Evolutionary conservation across 2,888 invertebrate genomes (phyloP), one percentile per base, ranked within the genome.

Genomic region (Calameuta idolon): DNA sequence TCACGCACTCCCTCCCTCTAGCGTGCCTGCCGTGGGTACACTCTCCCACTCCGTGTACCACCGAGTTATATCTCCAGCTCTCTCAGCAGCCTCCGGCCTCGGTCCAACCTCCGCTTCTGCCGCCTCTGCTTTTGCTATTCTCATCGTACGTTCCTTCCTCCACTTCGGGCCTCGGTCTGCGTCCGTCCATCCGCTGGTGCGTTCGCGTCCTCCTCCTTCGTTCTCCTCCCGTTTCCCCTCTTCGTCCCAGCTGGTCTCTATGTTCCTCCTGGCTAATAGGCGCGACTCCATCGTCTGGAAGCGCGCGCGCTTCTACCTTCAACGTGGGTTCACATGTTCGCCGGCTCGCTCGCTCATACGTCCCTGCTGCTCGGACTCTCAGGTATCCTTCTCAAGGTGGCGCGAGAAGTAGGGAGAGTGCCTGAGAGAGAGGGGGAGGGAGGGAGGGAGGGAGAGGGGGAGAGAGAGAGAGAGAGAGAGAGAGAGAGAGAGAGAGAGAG

Each of bases 381-480:
- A 76, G 77, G 82, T 86, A 85, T 84, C 85, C 85, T 86, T 87
- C 85, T 85, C 85, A 88, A 87, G 88, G 87, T 85, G 85, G 85
- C 83, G 80, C 81, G 77, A 79, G 81, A 71, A 77, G 76, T 74
- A 74, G 69, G 77, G 80, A 75, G 79, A 79, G 78, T 81, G 85
- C 83, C 82, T 81, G 55, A 33, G 35, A 31, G 69, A 15, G n/a
- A 34, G 23, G 68, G 34, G 68, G 34, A 77, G 35, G 74, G 69
- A 78, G 81, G 81, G 74, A 75, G 73, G 79, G 83, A 76, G 76
- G 79, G 79, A 76, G 76, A 69, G 69, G 23, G 69, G 1, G 23
- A 12, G 74, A 33, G 35, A 31, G 69, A 4, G n/a, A 30, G 23
- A 74, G 34, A 74, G 34, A 77, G 69, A 74, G 69, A 78, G 81